These are phyloP conservation scores for Meteorus cinctellus DNA, from an alignment of 2,888 invertebrate genomes.

Conservation along the genomic window DNA sequence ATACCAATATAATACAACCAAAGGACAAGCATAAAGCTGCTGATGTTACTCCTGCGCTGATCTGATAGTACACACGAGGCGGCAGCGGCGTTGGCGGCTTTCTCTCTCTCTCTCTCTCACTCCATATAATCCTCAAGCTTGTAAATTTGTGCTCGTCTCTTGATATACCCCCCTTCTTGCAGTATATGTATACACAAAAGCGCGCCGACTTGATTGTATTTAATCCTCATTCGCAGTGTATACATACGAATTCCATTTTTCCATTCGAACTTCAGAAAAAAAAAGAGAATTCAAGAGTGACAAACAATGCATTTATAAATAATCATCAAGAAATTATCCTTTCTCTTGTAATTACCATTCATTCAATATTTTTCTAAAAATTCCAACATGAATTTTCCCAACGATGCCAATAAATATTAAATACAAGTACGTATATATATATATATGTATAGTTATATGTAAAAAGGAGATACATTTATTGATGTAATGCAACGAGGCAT, in stretches of 20 bases:
- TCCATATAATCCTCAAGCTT: conserved; percentile 53
- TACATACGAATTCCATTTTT: conserved; percentile 18
- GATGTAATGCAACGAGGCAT: conserved; percentile 23
- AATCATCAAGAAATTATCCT: neutral
- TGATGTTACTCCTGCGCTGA: conserved; percentile 49
- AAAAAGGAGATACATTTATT: conserved; percentile 9
- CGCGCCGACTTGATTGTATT: conserved; percentile 55
- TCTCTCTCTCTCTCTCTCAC: conserved; percentile 35
- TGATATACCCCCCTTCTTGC: conserved; percentile 17
- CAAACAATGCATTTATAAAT: conserved; percentile 36
- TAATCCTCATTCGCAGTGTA: too few relatives aligned
- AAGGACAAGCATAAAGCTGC: conserved; percentile 32
- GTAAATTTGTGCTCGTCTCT: conserved; percentile 67
- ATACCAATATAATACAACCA: conserved; percentile 16
- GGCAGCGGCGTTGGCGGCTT: conserved; percentile 28
- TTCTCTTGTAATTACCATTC: neutral
- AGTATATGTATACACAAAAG: conserved; percentile 60
- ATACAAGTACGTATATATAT: neutral
- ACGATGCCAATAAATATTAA: conserved; percentile 8
- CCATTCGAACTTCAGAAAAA: conserved; percentile 33
- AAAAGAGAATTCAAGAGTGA: conserved; percentile 37
- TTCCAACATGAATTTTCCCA: conserved; percentile 11
- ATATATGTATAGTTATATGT: neutral
- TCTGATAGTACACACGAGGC: conserved; percentile 58
- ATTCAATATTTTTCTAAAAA: neutral